Conservation (phyloP, 2,797 vertebrate species). For the Sebastes wilsoni region DNA sequence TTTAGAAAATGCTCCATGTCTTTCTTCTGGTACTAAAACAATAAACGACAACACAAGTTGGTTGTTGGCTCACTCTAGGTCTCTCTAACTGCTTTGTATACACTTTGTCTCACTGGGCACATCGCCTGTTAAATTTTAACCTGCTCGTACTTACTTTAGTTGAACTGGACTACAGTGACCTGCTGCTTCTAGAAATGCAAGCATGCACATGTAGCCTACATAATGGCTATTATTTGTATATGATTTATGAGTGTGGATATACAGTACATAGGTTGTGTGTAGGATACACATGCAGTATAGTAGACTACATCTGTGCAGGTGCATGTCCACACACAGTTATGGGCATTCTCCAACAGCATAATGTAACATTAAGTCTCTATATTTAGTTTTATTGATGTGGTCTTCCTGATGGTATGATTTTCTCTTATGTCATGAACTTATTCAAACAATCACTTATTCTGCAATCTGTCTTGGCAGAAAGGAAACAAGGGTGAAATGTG, state of each 20-base stretch:
- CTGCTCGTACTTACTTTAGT: background rate
- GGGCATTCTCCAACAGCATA: background rate
- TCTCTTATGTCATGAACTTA: conserved; percentile 6
- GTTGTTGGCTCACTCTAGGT: background rate
- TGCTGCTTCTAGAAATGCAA: background rate
- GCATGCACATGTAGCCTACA: background rate
- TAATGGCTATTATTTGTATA: background rate
- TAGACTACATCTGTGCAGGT: background rate
- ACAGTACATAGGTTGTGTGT: background rate
- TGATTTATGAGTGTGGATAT: background rate
- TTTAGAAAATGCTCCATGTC: background rate
- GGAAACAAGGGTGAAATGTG: conserved; percentile 63
- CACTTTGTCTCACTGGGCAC: background rate
- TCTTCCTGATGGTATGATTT: background rate
- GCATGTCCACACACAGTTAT: background rate
- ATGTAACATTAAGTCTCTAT: background rate
- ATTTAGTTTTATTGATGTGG: background rate
- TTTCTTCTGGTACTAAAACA: background rate
- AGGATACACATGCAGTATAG: background rate
- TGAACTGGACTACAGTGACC: background rate
- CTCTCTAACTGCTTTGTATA: conserved; percentile 8
- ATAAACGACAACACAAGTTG: background rate
- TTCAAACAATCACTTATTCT: conserved; percentile 14
- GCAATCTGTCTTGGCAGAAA: conserved; percentile 34
- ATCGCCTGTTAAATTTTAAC: conserved; percentile 12